A percentile compares a stretch with the other conserved stretches of the same genome.
Evolutionary conservation across 2,113 vertebrate genomes (phyloP).

Genomic region (Podarcis cretensis): DNA sequence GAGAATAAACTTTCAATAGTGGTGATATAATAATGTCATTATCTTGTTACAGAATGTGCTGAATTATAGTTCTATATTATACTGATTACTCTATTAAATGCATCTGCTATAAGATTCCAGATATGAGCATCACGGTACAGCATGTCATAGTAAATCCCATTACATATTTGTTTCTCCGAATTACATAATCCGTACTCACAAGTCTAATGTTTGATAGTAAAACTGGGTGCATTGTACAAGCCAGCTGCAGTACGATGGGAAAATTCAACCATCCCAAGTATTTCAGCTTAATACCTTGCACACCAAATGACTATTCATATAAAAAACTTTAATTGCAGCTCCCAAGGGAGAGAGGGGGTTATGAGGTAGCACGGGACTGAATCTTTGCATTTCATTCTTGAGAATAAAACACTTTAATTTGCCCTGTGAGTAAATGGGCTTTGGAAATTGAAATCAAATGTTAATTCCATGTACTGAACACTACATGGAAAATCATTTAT

Average conservation of each 20-base stretch:
- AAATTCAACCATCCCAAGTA: slow-evolving; percentile 51
- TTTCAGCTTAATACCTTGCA: slow-evolving; percentile 55
- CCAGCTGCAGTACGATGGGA: slow-evolving; percentile 55
- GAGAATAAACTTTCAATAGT: slow-evolving; percentile 34
- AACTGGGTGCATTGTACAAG: slow-evolving; percentile 52
- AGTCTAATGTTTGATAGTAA: slow-evolving; percentile 40
- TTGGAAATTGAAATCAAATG: slow-evolving; percentile 60
- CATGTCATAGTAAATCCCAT: background rate
- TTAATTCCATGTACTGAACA: slow-evolving; percentile 52
- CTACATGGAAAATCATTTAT: slow-evolving; percentile 1
- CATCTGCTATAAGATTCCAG: no score
- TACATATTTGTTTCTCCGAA: slow-evolving; percentile 56
- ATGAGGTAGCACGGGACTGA: slow-evolving; percentile 65
- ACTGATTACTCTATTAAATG: no score
- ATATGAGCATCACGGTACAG: no score
- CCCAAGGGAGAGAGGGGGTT: slow-evolving; percentile 55
- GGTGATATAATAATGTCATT: no score
- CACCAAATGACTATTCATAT: slow-evolving; percentile 65
- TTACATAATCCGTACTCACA: slow-evolving; percentile 52
- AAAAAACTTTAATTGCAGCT: slow-evolving; percentile 65
- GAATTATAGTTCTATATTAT: no score
- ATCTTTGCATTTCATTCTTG: slow-evolving; percentile 67
- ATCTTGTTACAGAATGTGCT: no score
- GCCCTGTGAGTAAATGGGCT: slow-evolving; percentile 57
- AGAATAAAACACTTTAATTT: slow-evolving; percentile 62